Base-by-base conservation (phyloP, 1,140 invertebrate species). In the Zaprionus ornatus region DNA sequence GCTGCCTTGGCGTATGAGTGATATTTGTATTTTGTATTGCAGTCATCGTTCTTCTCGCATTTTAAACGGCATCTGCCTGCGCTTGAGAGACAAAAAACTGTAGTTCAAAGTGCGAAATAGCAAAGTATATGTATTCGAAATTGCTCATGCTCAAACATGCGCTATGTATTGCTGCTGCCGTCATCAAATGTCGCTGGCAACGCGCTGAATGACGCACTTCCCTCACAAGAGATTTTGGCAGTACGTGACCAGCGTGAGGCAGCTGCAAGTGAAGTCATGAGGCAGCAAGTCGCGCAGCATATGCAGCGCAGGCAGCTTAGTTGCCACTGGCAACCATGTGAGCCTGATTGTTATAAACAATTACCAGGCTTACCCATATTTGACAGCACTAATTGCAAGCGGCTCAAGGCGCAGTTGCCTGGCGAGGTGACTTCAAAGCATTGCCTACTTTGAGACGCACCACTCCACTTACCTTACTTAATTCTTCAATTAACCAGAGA, bases 171-270 rank as follows among this genome's bases (percentile, higher is more conserved):
- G 45, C 35, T 59, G 40, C 32, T 67, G 55, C 42, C 45, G 59
- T 35, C 67, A 37, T 17, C n/a, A 15, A 42, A 7, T n/a, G 37
- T 17, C 37, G 15, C 40, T 6, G 17, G 15, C 15, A 66, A 42
- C 45, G 54, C 69, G 74, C 65, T 81, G 69, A 83, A 69, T 77
- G 57, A 48, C 79, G 72, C 72, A 77, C 63, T 77, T 74, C 3
- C 15, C 19, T 23, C 32, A 56, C 27, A 37, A n/a, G 45, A 66
- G 66, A 64, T 81, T 86, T 82, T 79, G 67, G 61, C 79, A 69
- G 59, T 79, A 88, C 84, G 84, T 88, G 84, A 90, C 85, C 77
- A 79, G 85, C 71, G 82, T 85, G 35, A 40, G 23, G 67, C 68
- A 67, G 50, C 72, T 80, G 69, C 63, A 63, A 74, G 45, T 59